Evolutionary conservation across 2,888 invertebrate genomes (phyloP).

Genomic region (Cantharis rustica): DNA sequence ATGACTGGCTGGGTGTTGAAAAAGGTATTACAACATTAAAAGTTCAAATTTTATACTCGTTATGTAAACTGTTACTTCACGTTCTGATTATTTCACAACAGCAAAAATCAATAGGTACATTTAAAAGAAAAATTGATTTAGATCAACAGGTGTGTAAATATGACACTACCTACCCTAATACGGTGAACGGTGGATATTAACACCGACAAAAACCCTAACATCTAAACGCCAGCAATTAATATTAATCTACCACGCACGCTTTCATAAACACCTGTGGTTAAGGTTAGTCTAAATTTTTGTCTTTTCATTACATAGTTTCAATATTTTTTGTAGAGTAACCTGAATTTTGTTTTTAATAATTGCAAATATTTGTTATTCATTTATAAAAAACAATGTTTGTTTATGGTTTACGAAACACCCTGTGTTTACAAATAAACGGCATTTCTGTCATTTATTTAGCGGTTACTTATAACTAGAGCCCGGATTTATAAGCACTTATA

Average conservation of each 20-base stretch:
- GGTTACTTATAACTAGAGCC: not conserved
- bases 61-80: no score
- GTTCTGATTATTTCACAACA: no score
- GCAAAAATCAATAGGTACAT: not conserved
- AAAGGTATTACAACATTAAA: no score
- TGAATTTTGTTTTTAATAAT: not conserved
- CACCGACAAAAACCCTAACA: not conserved
- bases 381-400: not conserved
- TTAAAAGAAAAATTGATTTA: not conserved
- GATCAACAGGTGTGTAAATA: conserved; percentile 3
- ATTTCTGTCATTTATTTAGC: not conserved
- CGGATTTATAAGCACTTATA: no score
- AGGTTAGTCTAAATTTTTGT: conserved; percentile 3
- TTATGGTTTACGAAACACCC: not conserved
- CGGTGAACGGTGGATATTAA: not conserved
- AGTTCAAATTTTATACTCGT: no score
- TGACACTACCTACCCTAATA: not conserved
- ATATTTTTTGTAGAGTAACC: conserved; percentile 2
- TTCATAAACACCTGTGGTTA: conserved; percentile 15
- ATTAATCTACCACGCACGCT: conserved; percentile 4
- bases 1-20: no score
- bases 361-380: not conserved
- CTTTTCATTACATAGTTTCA: conserved; percentile 12
- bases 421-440: no score
- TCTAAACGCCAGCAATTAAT: conserved; percentile 1